Percentiles rank a stretch among this genome's conserved stretches.
phyloP scores from a whole-genome alignment of 2,113 vertebrate genomes.

The Coptodon bakossiorum region DNA sequence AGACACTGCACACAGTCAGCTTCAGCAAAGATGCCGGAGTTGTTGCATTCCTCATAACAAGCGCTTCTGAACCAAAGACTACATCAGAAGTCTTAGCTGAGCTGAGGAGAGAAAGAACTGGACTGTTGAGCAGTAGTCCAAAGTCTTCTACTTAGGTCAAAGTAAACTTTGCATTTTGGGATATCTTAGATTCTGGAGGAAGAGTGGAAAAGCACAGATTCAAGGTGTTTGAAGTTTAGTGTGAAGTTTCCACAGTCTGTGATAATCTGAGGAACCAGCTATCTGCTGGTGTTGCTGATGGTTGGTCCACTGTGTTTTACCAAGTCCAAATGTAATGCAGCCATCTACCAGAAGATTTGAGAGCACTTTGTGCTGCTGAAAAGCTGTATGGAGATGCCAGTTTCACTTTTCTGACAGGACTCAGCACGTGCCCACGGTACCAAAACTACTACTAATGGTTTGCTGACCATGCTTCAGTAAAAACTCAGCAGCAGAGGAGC shows the following conservation, averaged over 20 bases:
- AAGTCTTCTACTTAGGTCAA: background rate
- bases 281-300: background rate
- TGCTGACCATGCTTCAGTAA: background rate
- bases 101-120: background rate
- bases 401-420: background rate
- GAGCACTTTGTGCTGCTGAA: background rate
- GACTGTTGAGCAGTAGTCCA: background rate
- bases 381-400: background rate
- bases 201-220: background rate
- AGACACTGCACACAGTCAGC: background rate
- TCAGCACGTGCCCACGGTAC: background rate
- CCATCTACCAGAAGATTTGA: background rate
- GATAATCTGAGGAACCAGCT: background rate
- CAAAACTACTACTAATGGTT: background rate
- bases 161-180: background rate
- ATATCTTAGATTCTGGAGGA: background rate
- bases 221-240: background rate
- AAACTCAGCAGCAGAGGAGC: background rate
- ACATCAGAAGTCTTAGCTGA: background rate
- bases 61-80: background rate
- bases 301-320: background rate
- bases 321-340: background rate
- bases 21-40: background rate
- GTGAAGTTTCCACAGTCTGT: background rate
- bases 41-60: background rate